Evolutionary conservation across 2,797 vertebrate species (phyloP).

Genomic region (Emys orbicularis): DNA sequence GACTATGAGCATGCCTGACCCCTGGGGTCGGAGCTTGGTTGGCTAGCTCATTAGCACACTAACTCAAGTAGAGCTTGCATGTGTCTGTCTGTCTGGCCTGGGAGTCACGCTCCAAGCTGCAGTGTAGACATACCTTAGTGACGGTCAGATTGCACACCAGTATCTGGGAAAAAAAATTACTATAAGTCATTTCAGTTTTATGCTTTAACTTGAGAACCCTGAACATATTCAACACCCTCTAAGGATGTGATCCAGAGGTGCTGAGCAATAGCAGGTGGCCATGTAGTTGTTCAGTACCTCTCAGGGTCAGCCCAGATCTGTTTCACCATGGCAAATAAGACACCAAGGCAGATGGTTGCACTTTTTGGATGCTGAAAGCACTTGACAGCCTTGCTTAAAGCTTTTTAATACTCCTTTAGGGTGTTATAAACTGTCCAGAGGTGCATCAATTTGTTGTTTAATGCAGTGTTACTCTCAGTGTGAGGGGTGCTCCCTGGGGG

Average conservation of each 20-base stretch:
- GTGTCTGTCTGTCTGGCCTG: background rate
- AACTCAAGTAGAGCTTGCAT: background rate
- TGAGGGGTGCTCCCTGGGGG: background rate
- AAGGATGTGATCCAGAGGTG: background rate
- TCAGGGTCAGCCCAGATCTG: background rate
- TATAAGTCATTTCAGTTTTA: accelerated
- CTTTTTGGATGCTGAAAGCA: background rate
- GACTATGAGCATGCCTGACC: background rate
- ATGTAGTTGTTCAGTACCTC: background rate
- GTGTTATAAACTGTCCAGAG: background rate
- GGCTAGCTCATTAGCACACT: background rate
- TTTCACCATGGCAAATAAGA: background rate
- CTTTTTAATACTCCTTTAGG: background rate
- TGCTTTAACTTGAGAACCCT: background rate
- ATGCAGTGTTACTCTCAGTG: background rate
- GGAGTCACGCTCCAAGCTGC: background rate
- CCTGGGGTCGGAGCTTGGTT: background rate
- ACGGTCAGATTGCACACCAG: accelerated
- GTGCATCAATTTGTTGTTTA: background rate
- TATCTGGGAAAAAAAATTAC: background rate
- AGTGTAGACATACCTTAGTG: background rate
- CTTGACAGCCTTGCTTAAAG: background rate
- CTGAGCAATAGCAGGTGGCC: background rate
- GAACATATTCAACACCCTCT: background rate
- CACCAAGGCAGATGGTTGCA: background rate